These are phyloP conservation scores for Lymantria dispar DNA, from an alignment of 2,888 invertebrate genomes.

Conservation along the genomic window DNA sequence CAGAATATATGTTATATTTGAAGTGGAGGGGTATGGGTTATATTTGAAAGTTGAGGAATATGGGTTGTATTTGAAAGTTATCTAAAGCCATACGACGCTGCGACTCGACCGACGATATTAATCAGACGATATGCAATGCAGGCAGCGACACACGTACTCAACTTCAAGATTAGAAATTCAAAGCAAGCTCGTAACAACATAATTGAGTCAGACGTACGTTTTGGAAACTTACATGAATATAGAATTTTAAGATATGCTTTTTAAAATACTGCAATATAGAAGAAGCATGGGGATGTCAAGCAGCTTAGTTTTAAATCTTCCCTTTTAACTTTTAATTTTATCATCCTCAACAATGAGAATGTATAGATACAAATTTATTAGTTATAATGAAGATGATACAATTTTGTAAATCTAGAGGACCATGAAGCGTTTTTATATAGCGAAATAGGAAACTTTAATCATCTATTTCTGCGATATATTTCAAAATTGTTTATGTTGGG, in stretches of 20 bases:
- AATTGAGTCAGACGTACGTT: constrained; percentile 55
- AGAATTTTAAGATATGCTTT: not conserved
- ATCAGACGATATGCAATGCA: constrained; percentile 71
- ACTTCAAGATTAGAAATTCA: constrained; percentile 49
- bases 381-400: too few relatives aligned
- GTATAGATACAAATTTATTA: too few relatives aligned
- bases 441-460: too few relatives aligned
- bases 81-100: constrained; percentile 53
- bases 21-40: too few relatives aligned
- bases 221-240: constrained; percentile 1
- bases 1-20: constrained; percentile 36
- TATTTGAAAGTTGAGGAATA: constrained; percentile 60
- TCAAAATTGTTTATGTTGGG: too few relatives aligned
- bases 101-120: constrained; percentile 60
- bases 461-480: too few relatives aligned
- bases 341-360: too few relatives aligned
- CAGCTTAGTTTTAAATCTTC: too few relatives aligned
- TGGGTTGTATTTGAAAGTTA: constrained; percentile 55
- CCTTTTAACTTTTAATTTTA: too few relatives aligned
- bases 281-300: too few relatives aligned
- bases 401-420: too few relatives aligned
- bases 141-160: constrained; percentile 50
- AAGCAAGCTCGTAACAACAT: constrained; percentile 54
- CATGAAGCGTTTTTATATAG: too few relatives aligned
- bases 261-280: not conserved